Evolutionary conservation across 2,797 vertebrate species (phyloP).

Genomic region (Liparis tanakae): DNA sequence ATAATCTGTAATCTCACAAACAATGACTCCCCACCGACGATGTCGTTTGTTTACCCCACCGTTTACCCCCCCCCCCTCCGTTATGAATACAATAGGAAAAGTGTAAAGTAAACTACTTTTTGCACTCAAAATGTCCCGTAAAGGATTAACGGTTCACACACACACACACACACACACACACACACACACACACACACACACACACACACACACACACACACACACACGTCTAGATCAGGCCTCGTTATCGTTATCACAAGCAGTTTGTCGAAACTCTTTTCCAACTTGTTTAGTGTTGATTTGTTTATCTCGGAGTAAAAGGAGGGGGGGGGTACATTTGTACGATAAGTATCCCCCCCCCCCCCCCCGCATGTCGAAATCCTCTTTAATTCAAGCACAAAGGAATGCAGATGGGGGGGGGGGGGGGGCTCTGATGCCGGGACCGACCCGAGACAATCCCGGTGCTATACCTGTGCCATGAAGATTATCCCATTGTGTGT

Average conservation of each 20-base stretch:
- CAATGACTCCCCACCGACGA: constrained; percentile 76
- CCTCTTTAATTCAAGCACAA: constrained; percentile 87
- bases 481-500: constrained; percentile 85
- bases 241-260: constrained; percentile 81
- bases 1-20: constrained; percentile 82
- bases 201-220: too few species aligned
- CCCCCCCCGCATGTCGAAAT: constrained; percentile 67
- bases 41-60: constrained; percentile 79
- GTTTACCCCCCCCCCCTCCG: too few species aligned
- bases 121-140: constrained; percentile 74
- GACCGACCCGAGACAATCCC: constrained; percentile 84
- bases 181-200: too few species aligned
- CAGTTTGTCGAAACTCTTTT: constrained; percentile 80
- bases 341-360: constrained; percentile 77
- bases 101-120: constrained; percentile 83
- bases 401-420: constrained; percentile 68
- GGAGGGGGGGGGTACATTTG: constrained; percentile 50
- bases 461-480: constrained; percentile 84
- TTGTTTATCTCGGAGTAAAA: constrained; percentile 81
- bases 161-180: too few species aligned
- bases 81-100: constrained; percentile 77
- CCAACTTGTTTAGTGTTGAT: constrained; percentile 82
- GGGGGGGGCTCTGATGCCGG: constrained; percentile 77
- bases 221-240: constrained; percentile 77
- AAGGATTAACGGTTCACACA: constrained; percentile 80